phyloP scores from a whole-genome alignment of 2,888 invertebrate genomes.

The Latheticus oryzae region DNA sequence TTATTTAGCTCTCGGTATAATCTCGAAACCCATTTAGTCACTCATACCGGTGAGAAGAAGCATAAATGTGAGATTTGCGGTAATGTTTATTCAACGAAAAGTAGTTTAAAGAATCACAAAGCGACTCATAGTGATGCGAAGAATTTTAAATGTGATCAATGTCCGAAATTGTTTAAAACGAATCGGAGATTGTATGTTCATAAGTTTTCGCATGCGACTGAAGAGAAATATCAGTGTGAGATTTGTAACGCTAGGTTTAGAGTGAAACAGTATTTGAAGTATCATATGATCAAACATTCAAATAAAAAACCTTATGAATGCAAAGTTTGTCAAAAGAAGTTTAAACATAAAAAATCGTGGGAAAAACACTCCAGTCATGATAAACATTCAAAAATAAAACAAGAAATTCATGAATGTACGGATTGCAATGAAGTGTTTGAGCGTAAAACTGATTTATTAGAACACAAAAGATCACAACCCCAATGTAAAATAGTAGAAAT shows the following conservation, averaged over 20 bases:
- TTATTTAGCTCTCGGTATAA: slow-evolving; percentile 56
- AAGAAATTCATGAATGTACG: slow-evolving; percentile 6
- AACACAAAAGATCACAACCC: slow-evolving; percentile 24
- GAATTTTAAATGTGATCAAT: slow-evolving; percentile 52
- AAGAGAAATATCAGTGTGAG: slow-evolving; percentile 67
- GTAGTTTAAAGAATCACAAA: slow-evolving; percentile 54
- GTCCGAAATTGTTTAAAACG: slow-evolving; percentile 55
- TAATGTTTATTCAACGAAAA: slow-evolving; percentile 53
- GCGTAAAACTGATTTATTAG: slow-evolving; percentile 23
- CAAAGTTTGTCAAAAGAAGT: slow-evolving; percentile 66
- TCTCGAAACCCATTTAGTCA: slow-evolving; percentile 54
- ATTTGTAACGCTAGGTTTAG: slow-evolving; percentile 68
- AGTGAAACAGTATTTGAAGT: slow-evolving; percentile 69
- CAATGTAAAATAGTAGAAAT: neutral
- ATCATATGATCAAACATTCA: slow-evolving; percentile 71
- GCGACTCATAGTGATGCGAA: slow-evolving; percentile 53
- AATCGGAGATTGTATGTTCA: slow-evolving; percentile 56
- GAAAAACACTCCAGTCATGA: slow-evolving; percentile 50
- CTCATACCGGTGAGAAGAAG: slow-evolving; percentile 55
- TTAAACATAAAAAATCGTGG: slow-evolving; percentile 57
- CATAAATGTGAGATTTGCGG: slow-evolving; percentile 54
- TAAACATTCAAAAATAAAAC: slow-evolving; percentile 6
- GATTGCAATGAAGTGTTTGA: neutral
- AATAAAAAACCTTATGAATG: slow-evolving; percentile 69
- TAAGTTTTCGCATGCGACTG: slow-evolving; percentile 63